Percentiles rank a stretch among this genome's conserved stretches.
Conservation (phyloP, 2,113 vertebrate genomes). For the Ctenomys sociabilis region DNA sequence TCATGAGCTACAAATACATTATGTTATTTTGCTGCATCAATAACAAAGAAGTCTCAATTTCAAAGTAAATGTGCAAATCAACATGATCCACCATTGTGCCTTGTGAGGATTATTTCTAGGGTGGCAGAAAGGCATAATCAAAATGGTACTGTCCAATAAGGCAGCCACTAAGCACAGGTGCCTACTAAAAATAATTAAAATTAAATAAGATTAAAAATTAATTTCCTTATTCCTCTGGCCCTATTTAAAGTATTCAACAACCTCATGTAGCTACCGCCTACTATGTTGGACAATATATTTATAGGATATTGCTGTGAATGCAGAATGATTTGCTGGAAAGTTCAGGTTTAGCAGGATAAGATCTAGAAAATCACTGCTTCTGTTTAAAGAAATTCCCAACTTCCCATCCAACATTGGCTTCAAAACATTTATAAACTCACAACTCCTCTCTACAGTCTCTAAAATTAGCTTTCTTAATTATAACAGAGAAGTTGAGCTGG, state of each 20-base stretch:
- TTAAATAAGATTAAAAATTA: constrained; percentile 39
- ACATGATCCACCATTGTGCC: constrained; percentile 4
- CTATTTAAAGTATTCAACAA: constrained; percentile 34
- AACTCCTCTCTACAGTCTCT: background rate
- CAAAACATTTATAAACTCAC: constrained; percentile 19
- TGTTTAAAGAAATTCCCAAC: constrained; percentile 46
- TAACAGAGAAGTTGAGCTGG: constrained; percentile 20
- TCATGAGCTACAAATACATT: background rate
- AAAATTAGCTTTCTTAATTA: constrained; percentile 52
- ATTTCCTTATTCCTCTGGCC: constrained; percentile 30
- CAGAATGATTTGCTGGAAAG: background rate
- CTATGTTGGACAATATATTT: background rate
- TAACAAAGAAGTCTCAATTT: background rate
- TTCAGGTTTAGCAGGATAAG: background rate
- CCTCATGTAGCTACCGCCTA: background rate
- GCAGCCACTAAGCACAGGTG: background rate
- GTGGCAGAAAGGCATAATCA: constrained; percentile 36
- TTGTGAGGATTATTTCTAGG: constrained; percentile 37
- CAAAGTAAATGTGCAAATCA: constrained; percentile 41
- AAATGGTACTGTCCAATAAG: background rate
- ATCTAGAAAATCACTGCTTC: background rate
- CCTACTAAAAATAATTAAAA: constrained; percentile 28
- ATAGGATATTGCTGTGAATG: background rate
- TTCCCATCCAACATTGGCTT: constrained; percentile 52
- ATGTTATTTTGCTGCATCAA: background rate